Base-by-base conservation (phyloP, 2,888 invertebrate genomes). In the Stenodema calcarata region DNA sequence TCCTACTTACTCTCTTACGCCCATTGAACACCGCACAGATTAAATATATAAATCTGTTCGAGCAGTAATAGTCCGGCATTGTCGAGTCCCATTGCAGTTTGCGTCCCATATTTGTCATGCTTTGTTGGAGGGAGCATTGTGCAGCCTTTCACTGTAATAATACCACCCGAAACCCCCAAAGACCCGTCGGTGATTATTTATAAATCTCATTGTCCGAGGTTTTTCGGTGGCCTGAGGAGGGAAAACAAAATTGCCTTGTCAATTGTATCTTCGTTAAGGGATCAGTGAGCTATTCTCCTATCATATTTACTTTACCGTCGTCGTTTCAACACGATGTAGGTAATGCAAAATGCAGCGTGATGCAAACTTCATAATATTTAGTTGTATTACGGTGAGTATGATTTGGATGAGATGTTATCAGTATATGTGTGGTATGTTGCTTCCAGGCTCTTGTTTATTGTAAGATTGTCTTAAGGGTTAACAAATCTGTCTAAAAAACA, bases 21-120 rank as follows among this genome's bases (percentile, higher is more conserved):
- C 50, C 54, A 80, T 80, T 80, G 28, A 78, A 14, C n/a, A 16
- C n/a, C 30, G 80, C 80, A 30, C 80, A 50, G 87, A 87, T 87
- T 87, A 87, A 87, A 87, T 86, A 87, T 86, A 87, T 87, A 87
- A 87, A 87, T 87, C 87, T 87, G 86, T 87, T 86, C 73, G 75
- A 78, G 83, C 79, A 86, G 86, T 82, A 86, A 86, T 86, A 73
- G 87, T 75, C 81, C 70, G 84, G 70, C 86, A 87, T 87, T 87
- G 87, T 87, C 82, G 87, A 86, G 83, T 82, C 86, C 86, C 87
- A 87, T 80, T 87, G 87, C 86, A 86, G 86, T 87, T 87, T 81
- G 47, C 87, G 82, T 82, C 78, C 86, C 81, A 86, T 87, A 87
- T 87, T 87, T 87, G 87, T 87, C 87, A 86, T 86, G 87, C 87